Conservation (phyloP, 2,113 vertebrate genomes). For the Pipra filicauda region DNA sequence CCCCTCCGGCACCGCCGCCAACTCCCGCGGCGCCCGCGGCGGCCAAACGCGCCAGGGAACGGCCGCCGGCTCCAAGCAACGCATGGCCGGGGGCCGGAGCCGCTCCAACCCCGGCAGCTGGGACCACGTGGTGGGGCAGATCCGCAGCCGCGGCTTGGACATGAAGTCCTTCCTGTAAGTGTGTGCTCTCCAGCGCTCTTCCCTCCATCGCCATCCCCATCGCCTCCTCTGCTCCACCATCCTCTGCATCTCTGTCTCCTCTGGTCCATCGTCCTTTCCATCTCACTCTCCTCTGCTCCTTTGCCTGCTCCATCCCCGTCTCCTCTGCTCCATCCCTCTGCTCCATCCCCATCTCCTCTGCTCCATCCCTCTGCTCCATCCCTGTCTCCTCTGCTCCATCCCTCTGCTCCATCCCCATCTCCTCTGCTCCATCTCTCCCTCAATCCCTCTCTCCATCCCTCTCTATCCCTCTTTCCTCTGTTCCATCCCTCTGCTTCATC, state of each 20-base stretch:
- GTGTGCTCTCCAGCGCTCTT: background rate
- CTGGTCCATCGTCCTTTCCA: background rate
- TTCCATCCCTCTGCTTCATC: background rate
- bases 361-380: background rate
- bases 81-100: constrained; percentile 80
- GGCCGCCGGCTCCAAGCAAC: constrained; percentile 82
- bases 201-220: background rate
- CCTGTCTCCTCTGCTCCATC: no score
- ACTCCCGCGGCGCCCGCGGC: constrained; percentile 73
- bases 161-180: constrained; percentile 99
- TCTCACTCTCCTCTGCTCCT: background rate
- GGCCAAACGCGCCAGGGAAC: constrained; percentile 74
- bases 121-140: constrained; percentile 98
- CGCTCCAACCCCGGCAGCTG: constrained; percentile 91
- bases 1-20: constrained; percentile 47
- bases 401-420: no score
- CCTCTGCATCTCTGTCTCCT: background rate
- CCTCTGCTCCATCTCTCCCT: background rate
- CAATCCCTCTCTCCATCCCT: no score
- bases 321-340: background rate
- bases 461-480: background rate
- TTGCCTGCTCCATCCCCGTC: background rate
- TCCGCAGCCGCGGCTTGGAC: constrained; percentile 94
- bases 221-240: background rate
- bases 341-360: background rate